Conservation (phyloP, 2,797 vertebrate genomes). For the Enteromius afrohamiltoni region DNA sequence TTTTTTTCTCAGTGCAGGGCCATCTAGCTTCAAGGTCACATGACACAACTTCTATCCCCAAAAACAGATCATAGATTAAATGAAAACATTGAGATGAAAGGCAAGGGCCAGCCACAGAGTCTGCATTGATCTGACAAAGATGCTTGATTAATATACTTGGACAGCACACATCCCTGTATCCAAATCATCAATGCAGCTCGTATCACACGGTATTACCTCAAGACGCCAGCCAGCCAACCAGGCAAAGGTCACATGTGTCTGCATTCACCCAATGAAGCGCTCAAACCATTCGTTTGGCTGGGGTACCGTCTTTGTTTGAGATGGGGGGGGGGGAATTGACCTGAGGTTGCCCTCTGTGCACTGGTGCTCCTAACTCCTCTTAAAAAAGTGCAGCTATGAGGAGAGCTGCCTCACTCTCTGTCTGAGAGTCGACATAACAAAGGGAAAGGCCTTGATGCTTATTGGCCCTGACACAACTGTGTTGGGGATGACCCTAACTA, state of each 20-base stretch:
- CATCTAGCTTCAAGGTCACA: conserved; percentile 12
- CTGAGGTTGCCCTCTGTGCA: conserved; percentile 42
- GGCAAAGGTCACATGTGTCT: conserved; percentile 71
- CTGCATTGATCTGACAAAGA: conserved; percentile 52
- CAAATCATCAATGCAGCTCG: conserved; percentile 35
- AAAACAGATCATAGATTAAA: conserved; percentile 22
- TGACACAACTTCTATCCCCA: not conserved
- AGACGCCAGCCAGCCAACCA: conserved; percentile 66
- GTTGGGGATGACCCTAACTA: conserved; percentile 75
- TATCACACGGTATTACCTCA: conserved; percentile 64
- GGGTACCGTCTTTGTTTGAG: conserved; percentile 33
- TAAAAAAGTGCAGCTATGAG: conserved; percentile 59
- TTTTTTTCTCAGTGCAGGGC: not conserved
- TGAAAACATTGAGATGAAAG: conserved; percentile 23
- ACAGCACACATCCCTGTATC: conserved; percentile 55
- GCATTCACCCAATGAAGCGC: conserved; percentile 62
- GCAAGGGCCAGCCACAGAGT: conserved; percentile 51
- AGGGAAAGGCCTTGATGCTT: conserved; percentile 72
- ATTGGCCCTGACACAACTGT: conserved; percentile 76
- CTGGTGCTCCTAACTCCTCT: conserved; percentile 63
- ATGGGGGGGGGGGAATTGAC: conserved; percentile 44
- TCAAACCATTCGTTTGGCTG: conserved; percentile 48
- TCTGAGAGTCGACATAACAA: conserved; percentile 63
- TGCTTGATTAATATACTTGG: conserved; percentile 63
- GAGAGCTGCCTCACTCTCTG: conserved; percentile 28